Percentiles rank a stretch among this genome's conserved stretches.
Evolutionary conservation across 2,113 vertebrate species (phyloP).

Genomic region (Oryzias curvinotus): DNA sequence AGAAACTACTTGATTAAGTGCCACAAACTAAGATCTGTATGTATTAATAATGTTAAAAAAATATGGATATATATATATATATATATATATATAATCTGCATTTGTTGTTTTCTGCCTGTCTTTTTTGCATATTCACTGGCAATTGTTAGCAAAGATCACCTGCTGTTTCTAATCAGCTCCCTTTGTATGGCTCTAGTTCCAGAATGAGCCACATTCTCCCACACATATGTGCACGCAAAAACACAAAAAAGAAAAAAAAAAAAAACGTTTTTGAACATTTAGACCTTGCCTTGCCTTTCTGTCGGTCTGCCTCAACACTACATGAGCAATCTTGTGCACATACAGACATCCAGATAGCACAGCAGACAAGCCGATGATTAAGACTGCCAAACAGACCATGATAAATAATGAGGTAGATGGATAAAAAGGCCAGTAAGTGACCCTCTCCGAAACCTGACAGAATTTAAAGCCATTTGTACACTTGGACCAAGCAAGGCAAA

Average conservation of each 20-base stretch:
- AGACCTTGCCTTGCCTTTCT: constrained; percentile 25
- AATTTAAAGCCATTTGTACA: constrained; percentile 44
- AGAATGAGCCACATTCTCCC: constrained; percentile 45
- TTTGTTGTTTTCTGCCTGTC: constrained; percentile 15
- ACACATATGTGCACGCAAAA: constrained; percentile 28
- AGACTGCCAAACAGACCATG: constrained; percentile 53
- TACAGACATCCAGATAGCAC: constrained; percentile 49
- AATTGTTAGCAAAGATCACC: constrained; percentile 71
- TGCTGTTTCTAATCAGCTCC: constrained; percentile 80
- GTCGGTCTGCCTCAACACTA: constrained; percentile 21
- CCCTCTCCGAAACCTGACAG: constrained; percentile 43
- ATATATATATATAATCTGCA: constrained; percentile 15
- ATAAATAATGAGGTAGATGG: constrained; percentile 37
- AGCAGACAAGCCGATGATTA: constrained; percentile 50
- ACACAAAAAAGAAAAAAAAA: constrained; percentile 31
- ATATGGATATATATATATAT: constrained; percentile 1
- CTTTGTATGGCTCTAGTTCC: constrained; percentile 68
- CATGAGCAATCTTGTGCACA: constrained; percentile 48
- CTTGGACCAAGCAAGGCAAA: constrained; percentile 45
- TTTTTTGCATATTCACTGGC: constrained; percentile 68
- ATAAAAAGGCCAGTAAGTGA: constrained; percentile 40
- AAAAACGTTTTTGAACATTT: constrained; percentile 27
- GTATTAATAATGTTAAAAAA: no score
- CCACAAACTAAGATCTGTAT: no score
- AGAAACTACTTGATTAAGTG: no score